Evolutionary conservation across 2,797 vertebrate genomes (phyloP), one percentile per base, ranked within the genome.

Genomic region (Gila robusta): DNA sequence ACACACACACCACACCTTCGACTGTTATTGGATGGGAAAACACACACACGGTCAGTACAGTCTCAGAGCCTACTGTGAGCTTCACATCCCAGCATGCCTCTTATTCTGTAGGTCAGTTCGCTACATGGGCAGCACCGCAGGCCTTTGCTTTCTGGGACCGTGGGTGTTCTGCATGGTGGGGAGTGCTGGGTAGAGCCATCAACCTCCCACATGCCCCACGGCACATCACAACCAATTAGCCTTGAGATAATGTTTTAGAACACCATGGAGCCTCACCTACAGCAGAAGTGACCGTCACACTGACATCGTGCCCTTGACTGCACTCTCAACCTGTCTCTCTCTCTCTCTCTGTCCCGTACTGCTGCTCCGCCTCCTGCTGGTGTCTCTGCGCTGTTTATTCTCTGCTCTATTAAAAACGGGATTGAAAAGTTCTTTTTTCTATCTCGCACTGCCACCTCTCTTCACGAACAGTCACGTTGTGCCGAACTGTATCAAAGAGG

Each of bases 401-500:
- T 87, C 41, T 72, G 80, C 78, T 84, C 77, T 86, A 88, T 90
- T 88, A 84, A 88, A 87, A 90, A 87, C 62, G 35, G 81, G 86
- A 87, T 90, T 90, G 89, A 90, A 89, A 89, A 83, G 76, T 67
- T 74, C 56, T 47, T 67, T 66, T 71, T 87, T 78, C 64, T 74
- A 14, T 69, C 49, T 11, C 6, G 8, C 52, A 37, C 59, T 86
- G 59, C 72, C 73, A 74, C 83, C 67, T 87, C 72, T 82, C 81
- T 79, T 82, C 86, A 76, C 64, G 56, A 84, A 85, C 82, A 89
- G 88, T 83, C 87, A 74, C n/a, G 88, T 89, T 86, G 90, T 91
- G 88, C 87, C 82, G 81, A 89, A 91, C 87, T 83, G 87, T 87
- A 92, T 93, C 89, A 94, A 93, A 93, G 86, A 92, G 91, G 90